Base-by-base conservation (phyloP, 1,140 invertebrate species). In the Pogonognathellus flavescens region DNA sequence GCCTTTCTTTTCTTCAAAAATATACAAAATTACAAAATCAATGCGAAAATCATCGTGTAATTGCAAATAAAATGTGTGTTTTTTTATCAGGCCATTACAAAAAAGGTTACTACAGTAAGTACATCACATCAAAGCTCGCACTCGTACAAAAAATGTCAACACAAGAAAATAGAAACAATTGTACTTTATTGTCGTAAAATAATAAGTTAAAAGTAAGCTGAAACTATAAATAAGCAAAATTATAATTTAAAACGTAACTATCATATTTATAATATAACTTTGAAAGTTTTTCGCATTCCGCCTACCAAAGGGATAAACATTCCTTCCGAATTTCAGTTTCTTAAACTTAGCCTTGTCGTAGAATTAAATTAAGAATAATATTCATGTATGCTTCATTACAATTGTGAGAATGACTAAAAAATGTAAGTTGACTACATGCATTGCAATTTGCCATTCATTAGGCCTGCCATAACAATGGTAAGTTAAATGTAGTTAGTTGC, bases 111-210 rank as follows among this genome's bases (percentile, higher is more conserved):
- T 55, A 16, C 53, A 55, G 2, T 16, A 55, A 6, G 66, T 41
- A 16, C 20, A 41, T 5, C 41, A 49, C 16, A 76, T 9, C 9
- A 31, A 76, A 76, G 41, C 25, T 76, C 14, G n/a, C 16, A 6
- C 14, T 31, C 16, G 14, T 41, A 50, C 31, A 72, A 49, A 76
- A 76, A 76, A 76, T 76, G 18, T n/a, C n/a, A 76, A 50, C 5
- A 16, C 25, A 49, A 76, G 31, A 31, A 22, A 25, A 16, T 76
- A 50, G 41, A 76, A 76, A 76, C 31, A 50, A 76, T 49, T 50
- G n/a, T 13, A 66, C 9, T 76, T 76, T 76, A 76, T 76, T 76
- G 70, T 76, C 70, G 49, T 50, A 76, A 76, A 76, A 50, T 76
- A 62, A 62, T 62, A 9, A 18, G 16, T 4, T 18, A 25, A 76